Conservation (phyloP, 2,797 vertebrate genomes). For the Muraenolepis orangiensis region DNA sequence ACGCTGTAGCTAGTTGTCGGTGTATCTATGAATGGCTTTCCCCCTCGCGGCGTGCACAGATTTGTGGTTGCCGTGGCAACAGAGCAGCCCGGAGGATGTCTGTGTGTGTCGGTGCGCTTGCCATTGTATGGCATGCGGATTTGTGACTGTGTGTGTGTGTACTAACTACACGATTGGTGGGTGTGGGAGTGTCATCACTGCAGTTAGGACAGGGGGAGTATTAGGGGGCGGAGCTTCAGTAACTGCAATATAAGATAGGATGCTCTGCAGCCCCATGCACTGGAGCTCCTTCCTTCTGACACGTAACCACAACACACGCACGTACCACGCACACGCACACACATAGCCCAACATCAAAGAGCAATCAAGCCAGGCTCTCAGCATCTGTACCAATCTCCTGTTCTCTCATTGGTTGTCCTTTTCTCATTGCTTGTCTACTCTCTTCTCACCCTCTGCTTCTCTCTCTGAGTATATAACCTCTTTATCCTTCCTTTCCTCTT, state of each 20-base stretch:
- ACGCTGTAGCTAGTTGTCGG: neutral
- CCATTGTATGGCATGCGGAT: neutral
- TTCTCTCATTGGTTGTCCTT: neutral
- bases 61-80: conserved; percentile 73
- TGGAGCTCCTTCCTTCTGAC: conserved; percentile 53
- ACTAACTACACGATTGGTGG: no score
- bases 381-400: conserved; percentile 6
- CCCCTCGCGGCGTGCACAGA: conserved; percentile 29
- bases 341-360: conserved; percentile 26
- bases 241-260: conserved; percentile 64
- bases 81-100: conserved; percentile 29
- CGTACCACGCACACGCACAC: conserved; percentile 11
- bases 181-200: conserved; percentile 34
- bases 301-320: conserved; percentile 33
- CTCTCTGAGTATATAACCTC: conserved; percentile 5
- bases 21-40: neutral
- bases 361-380: conserved; percentile 46
- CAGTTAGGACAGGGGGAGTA: conserved; percentile 44
- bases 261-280: conserved; percentile 50
- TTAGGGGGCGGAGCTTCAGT: conserved; percentile 63
- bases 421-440: neutral
- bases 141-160: conserved; percentile 10
- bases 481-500: conserved; percentile 11
- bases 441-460: conserved; percentile 4
- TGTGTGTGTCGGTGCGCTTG: conserved; percentile 12